Evolutionary conservation across 2,797 vertebrate genomes (phyloP).

Genomic region (Saxicola maurus): DNA sequence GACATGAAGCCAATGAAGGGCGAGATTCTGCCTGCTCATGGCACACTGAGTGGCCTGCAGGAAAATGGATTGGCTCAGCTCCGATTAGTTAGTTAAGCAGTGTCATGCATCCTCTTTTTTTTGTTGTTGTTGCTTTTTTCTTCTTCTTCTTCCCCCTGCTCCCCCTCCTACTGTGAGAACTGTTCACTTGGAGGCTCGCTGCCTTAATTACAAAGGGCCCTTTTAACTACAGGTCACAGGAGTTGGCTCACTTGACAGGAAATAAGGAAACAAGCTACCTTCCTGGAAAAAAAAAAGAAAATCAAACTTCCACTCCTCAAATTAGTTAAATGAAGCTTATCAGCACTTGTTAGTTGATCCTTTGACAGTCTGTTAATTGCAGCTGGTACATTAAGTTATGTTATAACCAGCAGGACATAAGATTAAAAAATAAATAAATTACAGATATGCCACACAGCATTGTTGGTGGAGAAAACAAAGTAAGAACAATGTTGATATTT

Average conservation of each 20-base stretch:
- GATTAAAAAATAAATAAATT: slow-evolving; percentile 48
- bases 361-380: slow-evolving; percentile 78
- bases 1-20: slow-evolving; percentile 69
- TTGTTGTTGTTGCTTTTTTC: not conserved
- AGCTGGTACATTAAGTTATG: slow-evolving; percentile 68
- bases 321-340: slow-evolving; percentile 84
- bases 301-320: slow-evolving; percentile 74
- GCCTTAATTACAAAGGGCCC: slow-evolving; percentile 81
- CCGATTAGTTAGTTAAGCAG: slow-evolving; percentile 64
- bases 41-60: slow-evolving; percentile 34
- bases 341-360: slow-evolving; percentile 72
- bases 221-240: slow-evolving; percentile 80
- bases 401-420: slow-evolving; percentile 62
- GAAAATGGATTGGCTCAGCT: slow-evolving; percentile 65
- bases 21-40: slow-evolving; percentile 2
- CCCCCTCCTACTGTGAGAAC: slow-evolving; percentile 75
- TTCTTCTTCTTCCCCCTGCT: not conserved
- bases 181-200: slow-evolving; percentile 72
- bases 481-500: not conserved
- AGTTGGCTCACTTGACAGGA: slow-evolving; percentile 79
- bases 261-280: slow-evolving; percentile 80
- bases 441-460: not conserved
- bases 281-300: slow-evolving; percentile 65
- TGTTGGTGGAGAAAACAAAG: slow-evolving; percentile 1
- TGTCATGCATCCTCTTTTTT: slow-evolving; percentile 52